These are phyloP conservation scores for Anhinga anhinga DNA, from an alignment of 2,113 vertebrate species.

Conservation along the genomic window DNA sequence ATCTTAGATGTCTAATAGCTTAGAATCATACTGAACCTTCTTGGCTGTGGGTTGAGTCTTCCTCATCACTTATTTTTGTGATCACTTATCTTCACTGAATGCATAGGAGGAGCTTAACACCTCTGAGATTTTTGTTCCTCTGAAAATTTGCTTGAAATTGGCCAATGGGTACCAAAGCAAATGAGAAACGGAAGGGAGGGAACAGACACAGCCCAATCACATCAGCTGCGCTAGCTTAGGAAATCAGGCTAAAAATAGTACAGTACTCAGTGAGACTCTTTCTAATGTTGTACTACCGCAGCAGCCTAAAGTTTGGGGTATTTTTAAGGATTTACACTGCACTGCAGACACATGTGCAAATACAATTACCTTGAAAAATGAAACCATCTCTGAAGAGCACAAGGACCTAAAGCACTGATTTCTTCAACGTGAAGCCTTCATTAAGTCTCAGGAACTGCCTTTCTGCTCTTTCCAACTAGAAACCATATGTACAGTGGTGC, in stretches of 20 bases:
- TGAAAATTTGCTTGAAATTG: background rate
- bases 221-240: background rate
- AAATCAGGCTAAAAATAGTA: background rate
- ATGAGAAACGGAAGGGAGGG: background rate
- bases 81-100: background rate
- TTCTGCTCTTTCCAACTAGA: background rate
- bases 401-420: background rate
- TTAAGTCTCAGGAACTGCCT: background rate
- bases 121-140: background rate
- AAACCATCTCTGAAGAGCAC: background rate
- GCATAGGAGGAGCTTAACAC: background rate
- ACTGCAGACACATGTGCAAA: background rate
- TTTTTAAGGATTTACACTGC: background rate
- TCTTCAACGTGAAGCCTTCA: background rate
- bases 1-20: background rate
- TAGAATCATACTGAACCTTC: background rate
- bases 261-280: background rate
- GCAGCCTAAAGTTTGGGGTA: background rate
- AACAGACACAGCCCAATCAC: background rate
- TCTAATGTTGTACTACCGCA: background rate
- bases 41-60: background rate
- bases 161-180: background rate
- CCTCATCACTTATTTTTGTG: background rate
- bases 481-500: fast-evolving
- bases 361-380: background rate